Conservation (phyloP, 2,797 vertebrate genomes). For the Sebastes matsubarae region DNA sequence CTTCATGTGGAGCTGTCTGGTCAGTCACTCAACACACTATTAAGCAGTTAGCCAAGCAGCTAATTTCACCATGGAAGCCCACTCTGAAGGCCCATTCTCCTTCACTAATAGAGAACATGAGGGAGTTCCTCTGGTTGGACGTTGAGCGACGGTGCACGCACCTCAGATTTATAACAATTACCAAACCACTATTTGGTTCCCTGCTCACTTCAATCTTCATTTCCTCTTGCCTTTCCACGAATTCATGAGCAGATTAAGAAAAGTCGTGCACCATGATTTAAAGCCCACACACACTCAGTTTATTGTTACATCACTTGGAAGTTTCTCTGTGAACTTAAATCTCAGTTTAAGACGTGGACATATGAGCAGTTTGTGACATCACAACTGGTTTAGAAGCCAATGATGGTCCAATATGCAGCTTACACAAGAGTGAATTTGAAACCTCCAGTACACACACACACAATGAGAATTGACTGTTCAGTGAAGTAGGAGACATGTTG, state of each 20-base stretch:
- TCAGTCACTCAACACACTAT: conserved; percentile 28
- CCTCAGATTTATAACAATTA: background rate
- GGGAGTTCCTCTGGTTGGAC: background rate
- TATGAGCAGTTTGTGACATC: background rate
- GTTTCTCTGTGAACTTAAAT: background rate
- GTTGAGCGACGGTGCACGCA: background rate
- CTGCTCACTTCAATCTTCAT: background rate
- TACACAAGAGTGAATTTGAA: background rate
- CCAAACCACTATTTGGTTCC: background rate
- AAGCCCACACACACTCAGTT: background rate
- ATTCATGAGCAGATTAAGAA: conserved; percentile 6
- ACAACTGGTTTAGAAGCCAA: background rate
- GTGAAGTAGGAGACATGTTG: background rate
- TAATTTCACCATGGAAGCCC: conserved; percentile 12
- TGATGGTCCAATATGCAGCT: background rate
- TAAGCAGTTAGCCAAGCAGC: conserved; percentile 43
- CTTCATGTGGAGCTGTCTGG: conserved; percentile 14
- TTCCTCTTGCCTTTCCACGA: background rate
- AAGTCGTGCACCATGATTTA: background rate
- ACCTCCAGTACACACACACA: no score
- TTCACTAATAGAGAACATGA: background rate
- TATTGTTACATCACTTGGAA: background rate
- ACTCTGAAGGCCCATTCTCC: background rate
- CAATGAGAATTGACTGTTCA: background rate
- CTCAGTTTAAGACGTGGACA: background rate